Base-by-base conservation (phyloP, 1,140 invertebrate genomes). In the Papilio polytes region DNA sequence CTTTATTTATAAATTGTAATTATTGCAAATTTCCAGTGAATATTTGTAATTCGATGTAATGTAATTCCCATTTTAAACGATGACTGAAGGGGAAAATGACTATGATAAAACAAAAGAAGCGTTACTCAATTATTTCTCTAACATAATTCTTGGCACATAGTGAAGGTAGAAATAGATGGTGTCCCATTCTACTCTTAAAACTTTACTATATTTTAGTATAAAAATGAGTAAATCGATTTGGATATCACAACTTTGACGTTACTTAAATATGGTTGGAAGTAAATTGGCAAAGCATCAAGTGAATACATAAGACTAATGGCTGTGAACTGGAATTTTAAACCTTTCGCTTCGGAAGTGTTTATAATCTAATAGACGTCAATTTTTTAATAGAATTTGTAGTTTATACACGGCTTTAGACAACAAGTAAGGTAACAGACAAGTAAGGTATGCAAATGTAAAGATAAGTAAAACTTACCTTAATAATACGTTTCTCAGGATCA, bases 401-500 rank as follows among this genome's bases (percentile, higher is more conserved):
- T 36, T 36, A 36, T 36, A 3, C 31, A 4, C 2, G 31, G 31
- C 4, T 36, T 70, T 9, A 63, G 4, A n/a, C 44, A 48, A n/a
- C 44, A 48, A 22, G 41, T 46, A 44, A 56, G 70, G 26, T 46
- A 18, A n/a, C 46, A 20, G n/a, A n/a, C 44, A 48, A 22, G 41
- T 46, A 44, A 56, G 70, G 26, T 46, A 18, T 31, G 18, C 46
- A 53, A 59, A 44, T 48, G 31, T 1, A 59, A 77, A 80, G 15
- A 72, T 4, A 77, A 74, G 73, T 56, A 22, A 15, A 8, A 66
- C 20, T 85, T 83, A 95, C 94, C 88, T 95, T 94, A 76, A 95
- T 95, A 70, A 88, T 91, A 82, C 94, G 85, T 80, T 93, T 93
- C 59, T 95, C 94, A 9, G 92, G 89, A 84, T 95, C 94, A n/a